phyloP scores from a whole-genome alignment of 2,113 vertebrate species.

The Percopsis transmontana region DNA sequence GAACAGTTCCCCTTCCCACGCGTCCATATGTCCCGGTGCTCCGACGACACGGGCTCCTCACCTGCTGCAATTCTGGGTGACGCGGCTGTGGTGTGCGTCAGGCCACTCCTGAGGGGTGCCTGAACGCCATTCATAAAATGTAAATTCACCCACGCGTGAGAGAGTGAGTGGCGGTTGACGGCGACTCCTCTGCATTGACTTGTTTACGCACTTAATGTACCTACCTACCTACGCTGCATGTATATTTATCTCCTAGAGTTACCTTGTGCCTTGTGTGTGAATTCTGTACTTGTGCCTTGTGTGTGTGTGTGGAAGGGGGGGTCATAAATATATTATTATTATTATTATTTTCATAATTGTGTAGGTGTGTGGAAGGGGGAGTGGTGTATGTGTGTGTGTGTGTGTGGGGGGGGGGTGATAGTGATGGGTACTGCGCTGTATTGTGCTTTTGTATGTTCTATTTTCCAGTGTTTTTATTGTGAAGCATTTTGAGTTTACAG shows the following conservation, averaged over 20 bases:
- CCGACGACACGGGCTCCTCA: conserved; percentile 37
- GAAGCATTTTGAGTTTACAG: too few species aligned
- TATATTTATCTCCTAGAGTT: not conserved
- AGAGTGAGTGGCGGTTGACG: conserved; percentile 14
- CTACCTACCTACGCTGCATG: not conserved
- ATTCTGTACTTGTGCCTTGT: not conserved
- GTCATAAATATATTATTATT: not conserved
- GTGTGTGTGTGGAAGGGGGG: not conserved
- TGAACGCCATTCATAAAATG: conserved; percentile 26
- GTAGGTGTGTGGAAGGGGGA: conserved; percentile 13
- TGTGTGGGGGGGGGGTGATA: not conserved
- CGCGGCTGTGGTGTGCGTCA: conserved; percentile 12
- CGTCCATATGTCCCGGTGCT: conserved; percentile 22
- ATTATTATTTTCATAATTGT: conserved; percentile 18
- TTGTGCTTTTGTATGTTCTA: too few species aligned
- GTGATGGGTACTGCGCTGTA: too few species aligned
- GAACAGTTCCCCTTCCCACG: conserved; percentile 44
- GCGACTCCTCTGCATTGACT: conserved; percentile 12
- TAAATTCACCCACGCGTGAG: conserved; percentile 23
- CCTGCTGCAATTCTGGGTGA: conserved; percentile 47
- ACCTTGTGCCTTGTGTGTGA: not conserved
- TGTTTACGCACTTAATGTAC: conserved; percentile 24
- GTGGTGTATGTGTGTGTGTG: conserved; percentile 20
- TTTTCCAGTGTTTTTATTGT: too few species aligned
- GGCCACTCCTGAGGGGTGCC: conserved; percentile 10